Evolutionary conservation across 2,888 invertebrate species (phyloP).

Genomic region (Cepaea hortensis): DNA sequence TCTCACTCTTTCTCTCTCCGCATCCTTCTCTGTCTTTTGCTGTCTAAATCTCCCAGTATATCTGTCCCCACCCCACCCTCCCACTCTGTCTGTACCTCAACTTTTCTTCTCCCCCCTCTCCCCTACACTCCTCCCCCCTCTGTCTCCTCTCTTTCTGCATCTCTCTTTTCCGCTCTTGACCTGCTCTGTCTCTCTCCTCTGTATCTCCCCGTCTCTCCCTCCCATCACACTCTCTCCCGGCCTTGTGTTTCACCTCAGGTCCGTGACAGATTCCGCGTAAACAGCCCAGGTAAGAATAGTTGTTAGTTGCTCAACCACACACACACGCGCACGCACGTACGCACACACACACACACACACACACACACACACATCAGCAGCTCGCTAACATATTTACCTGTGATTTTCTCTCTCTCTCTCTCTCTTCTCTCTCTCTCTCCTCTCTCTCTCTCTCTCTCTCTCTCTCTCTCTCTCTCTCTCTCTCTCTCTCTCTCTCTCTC

Average conservation of each 20-base stretch:
- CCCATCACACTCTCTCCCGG: no score
- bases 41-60: neutral
- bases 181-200: no score
- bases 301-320: no score
- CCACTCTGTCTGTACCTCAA: neutral
- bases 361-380: no score
- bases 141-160: neutral
- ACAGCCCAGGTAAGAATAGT: no score
- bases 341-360: no score
- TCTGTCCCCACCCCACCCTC: neutral
- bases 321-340: no score
- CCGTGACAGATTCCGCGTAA: no score
- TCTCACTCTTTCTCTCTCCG: neutral
- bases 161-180: no score
- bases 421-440: neutral
- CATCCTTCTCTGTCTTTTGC: neutral
- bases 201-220: no score
- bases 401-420: neutral
- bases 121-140: neutral
- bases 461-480: neutral
- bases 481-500: neutral
- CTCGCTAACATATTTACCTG: no score
- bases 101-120: neutral
- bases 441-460: neutral
- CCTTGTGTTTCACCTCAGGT: no score